A percentile compares a stretch with the other conserved stretches of the same genome.
Evolutionary conservation across 2,113 vertebrate genomes (phyloP).

Genomic region (Opisthocomus hoazin): DNA sequence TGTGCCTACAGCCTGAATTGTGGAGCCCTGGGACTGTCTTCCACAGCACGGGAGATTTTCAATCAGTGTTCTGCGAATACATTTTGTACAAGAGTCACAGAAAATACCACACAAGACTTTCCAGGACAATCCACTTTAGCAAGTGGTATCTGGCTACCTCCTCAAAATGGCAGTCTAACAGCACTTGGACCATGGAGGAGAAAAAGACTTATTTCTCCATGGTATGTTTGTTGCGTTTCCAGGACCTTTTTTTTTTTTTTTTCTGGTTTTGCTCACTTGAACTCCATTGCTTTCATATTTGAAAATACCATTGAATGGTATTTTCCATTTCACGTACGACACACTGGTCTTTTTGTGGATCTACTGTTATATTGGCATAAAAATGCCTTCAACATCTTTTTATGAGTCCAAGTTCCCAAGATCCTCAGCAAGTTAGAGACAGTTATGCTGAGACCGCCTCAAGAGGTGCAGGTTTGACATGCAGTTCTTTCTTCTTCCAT

Average conservation of each 20-base stretch:
- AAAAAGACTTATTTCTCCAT: not conserved
- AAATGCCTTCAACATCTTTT: not conserved
- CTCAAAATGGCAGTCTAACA: not conserved
- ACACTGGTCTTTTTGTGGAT: not conserved
- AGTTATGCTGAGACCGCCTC: not conserved
- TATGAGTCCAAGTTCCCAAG: not conserved
- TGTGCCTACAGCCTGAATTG: not conserved
- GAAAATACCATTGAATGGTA: no score
- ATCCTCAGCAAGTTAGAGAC: not conserved
- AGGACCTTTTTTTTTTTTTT: not conserved
- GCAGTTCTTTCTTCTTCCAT: not conserved
- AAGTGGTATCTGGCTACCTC: not conserved
- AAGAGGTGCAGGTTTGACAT: not conserved
- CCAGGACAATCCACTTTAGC: not conserved
- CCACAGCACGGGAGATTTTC: not conserved
- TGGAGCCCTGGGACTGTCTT: not conserved
- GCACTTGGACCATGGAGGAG: not conserved
- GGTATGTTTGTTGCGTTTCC: not conserved
- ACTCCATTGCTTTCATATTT: not conserved
- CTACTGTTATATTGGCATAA: not conserved
- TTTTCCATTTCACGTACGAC: not conserved
- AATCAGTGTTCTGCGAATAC: not conserved
- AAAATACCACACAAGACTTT: not conserved
- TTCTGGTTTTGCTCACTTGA: not conserved
- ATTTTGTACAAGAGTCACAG: not conserved